Percentiles rank a stretch among this genome's conserved stretches.
phyloP scores from a whole-genome alignment of 1,140 invertebrate species.

The Aricia agestis region DNA sequence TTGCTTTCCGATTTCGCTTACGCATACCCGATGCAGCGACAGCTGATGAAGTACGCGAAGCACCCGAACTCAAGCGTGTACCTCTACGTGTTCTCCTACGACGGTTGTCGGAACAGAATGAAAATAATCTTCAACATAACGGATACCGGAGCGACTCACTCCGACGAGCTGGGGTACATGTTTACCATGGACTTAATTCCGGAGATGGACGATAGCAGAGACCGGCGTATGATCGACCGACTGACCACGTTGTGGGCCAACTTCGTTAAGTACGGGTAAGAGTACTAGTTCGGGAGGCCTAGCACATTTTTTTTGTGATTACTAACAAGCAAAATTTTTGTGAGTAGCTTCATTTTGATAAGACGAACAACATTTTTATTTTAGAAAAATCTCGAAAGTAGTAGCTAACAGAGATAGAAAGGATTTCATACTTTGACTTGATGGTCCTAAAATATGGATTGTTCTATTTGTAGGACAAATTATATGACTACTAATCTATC shows the following conservation, averaged over 20 bases:
- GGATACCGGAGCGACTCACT: conserved; percentile 28
- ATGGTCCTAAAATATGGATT: too few relatives aligned
- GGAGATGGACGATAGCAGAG: background rate
- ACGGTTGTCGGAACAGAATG: conserved; percentile 11
- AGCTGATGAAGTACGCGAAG: conserved; percentile 26
- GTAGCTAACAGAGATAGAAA: too few relatives aligned
- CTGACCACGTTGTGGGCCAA: conserved; percentile 1
- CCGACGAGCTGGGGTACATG: conserved; percentile 36
- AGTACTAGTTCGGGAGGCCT: too few relatives aligned
- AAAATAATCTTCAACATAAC: conserved; percentile 20
- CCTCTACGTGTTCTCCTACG: conserved; percentile 37
- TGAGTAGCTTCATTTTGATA: too few relatives aligned
- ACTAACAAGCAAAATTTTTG: too few relatives aligned
- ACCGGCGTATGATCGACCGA: background rate
- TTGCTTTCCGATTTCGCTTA: conserved; percentile 31
- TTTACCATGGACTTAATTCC: conserved; percentile 14
- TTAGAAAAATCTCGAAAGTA: too few relatives aligned
- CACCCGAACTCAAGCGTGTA: conserved; percentile 27
- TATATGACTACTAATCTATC: too few relatives aligned
- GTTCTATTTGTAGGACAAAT: too few relatives aligned
- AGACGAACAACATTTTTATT: too few relatives aligned
- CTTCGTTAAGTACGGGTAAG: conserved; percentile 1
- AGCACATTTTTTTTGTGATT: too few relatives aligned
- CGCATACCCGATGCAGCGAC: conserved; percentile 25
- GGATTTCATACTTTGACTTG: too few relatives aligned